Conservation (phyloP, 1,140 invertebrate genomes). For the Leptinotarsa defecta region DNA sequence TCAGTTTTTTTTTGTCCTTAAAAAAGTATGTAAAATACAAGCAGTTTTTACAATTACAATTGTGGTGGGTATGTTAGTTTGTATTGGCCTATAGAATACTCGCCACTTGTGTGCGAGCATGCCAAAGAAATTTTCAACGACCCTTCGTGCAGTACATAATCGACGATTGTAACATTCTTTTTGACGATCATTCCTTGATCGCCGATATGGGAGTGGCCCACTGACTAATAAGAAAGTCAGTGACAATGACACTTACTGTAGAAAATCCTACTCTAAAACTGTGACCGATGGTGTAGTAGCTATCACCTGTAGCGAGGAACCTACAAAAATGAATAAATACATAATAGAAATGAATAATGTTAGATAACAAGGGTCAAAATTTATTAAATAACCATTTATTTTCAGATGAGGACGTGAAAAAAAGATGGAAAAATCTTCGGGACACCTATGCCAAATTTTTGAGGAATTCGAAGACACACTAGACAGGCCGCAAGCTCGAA, state of each 20-base stretch:
- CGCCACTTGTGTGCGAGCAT: slow-evolving; percentile 54
- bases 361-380: no score
- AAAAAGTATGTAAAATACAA: background rate
- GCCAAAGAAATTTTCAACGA: slow-evolving; percentile 58
- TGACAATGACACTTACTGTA: background rate
- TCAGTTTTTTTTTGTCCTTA: background rate
- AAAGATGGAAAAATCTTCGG: slow-evolving; percentile 32
- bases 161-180: slow-evolving; percentile 39
- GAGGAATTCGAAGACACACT: background rate
- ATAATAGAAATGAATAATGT: no score
- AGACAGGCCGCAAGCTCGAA: background rate
- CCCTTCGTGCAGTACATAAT: slow-evolving; percentile 52
- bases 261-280: slow-evolving; percentile 9
- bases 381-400: background rate
- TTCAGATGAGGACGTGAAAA: background rate
- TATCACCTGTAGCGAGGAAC: background rate
- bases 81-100: slow-evolving; percentile 40
- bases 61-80: background rate
- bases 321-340: background rate
- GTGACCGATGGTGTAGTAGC: background rate
- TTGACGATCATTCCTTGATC: slow-evolving; percentile 25
- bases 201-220: slow-evolving; percentile 29
- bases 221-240: no score
- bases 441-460: slow-evolving; percentile 37
- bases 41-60: background rate